These are phyloP conservation scores for Peromyscus maniculatus DNA, from an alignment of 2,113 vertebrate species.

Conservation along the genomic window DNA sequence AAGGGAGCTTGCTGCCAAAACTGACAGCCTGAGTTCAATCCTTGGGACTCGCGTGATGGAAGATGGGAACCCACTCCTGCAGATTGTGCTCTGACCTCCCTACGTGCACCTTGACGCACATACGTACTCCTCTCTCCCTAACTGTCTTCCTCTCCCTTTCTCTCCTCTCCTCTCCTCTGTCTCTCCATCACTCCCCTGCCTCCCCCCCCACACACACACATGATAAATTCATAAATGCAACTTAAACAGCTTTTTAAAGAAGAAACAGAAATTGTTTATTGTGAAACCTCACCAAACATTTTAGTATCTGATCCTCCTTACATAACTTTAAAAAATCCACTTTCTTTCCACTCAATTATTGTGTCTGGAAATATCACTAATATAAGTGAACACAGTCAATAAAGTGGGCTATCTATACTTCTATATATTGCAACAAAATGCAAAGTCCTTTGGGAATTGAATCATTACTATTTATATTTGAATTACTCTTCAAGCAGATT, in stretches of 20 bases:
- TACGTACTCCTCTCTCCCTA: not conserved
- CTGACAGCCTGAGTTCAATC: not conserved
- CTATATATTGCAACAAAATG: not conserved
- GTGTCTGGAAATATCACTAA: not conserved
- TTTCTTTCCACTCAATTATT: not conserved
- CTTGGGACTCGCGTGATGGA: not conserved
- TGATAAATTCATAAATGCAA: not conserved
- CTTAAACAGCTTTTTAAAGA: not conserved
- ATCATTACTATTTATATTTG: slow-evolving; percentile 54
- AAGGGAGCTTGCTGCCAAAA: not conserved
- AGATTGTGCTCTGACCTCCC: not conserved
- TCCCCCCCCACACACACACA: accelerated
- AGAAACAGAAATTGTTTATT: not conserved
- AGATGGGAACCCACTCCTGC: not conserved
- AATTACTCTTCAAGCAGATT: slow-evolving; percentile 66
- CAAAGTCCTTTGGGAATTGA: slow-evolving; percentile 39
- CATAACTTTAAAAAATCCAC: not conserved
- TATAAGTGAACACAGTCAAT: not conserved
- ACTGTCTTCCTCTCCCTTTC: not conserved
- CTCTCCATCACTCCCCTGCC: not conserved
- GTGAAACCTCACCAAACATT: not conserved
- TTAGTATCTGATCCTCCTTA: not conserved
- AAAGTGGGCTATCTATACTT: not conserved
- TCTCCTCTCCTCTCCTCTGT: not conserved
- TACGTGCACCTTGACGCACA: not conserved